phyloP scores from a whole-genome alignment of 2,888 invertebrate genomes.

The Drosophila pegasa region DNA sequence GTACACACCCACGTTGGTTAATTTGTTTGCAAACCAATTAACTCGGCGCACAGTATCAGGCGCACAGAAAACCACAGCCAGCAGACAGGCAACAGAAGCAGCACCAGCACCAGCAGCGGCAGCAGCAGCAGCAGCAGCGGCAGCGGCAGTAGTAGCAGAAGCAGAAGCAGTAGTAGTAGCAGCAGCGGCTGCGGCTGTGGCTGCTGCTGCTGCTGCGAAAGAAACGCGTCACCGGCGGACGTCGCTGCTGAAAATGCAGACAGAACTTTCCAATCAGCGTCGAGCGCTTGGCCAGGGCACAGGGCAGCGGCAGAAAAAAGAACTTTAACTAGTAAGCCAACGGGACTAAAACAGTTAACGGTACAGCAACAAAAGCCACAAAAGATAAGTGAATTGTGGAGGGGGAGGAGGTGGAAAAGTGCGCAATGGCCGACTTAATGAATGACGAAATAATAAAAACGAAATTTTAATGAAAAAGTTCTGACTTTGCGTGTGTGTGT shows the following conservation, averaged over 20 bases:
- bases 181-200: conserved; percentile 22
- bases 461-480: conserved; percentile 76
- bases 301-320: conserved; percentile 38
- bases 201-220: conserved; percentile 38
- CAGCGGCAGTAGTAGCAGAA: conserved; percentile 16
- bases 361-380: conserved; percentile 46
- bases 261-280: conserved; percentile 65
- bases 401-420: conserved; percentile 37
- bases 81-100: conserved; percentile 70
- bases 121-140: conserved; percentile 31
- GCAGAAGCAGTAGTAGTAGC: conserved; percentile 32
- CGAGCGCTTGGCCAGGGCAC: conserved; percentile 50
- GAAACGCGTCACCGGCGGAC: conserved; percentile 55
- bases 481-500: conserved; percentile 29
- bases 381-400: conserved; percentile 57
- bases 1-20: conserved; percentile 84
- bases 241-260: conserved; percentile 57
- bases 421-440: conserved; percentile 55
- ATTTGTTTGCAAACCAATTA: conserved; percentile 85
- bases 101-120: conserved; percentile 51
- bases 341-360: conserved; percentile 72
- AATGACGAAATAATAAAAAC: conserved; percentile 61
- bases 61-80: conserved; percentile 80
- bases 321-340: conserved; percentile 54
- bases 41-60: conserved; percentile 83